A percentile compares a stretch with the other conserved stretches of the same genome.
These are phyloP conservation scores for Cerastis leucographa DNA, from an alignment of 2,888 invertebrate genomes.

Conservation along the genomic window DNA sequence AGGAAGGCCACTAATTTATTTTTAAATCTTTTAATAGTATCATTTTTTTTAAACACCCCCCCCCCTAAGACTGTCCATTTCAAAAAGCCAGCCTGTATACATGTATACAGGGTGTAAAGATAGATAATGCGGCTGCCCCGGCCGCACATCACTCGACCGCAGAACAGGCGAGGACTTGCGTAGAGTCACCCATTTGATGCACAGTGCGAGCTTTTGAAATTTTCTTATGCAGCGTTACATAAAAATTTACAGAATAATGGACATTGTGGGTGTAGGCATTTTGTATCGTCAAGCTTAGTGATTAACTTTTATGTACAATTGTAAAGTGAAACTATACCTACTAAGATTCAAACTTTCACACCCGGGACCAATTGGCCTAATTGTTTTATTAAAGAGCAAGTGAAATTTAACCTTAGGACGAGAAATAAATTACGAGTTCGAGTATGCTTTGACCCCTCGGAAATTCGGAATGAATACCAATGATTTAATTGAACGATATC, in stretches of 20 bases:
- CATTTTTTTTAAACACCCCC: too few species aligned
- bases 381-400: too few species aligned
- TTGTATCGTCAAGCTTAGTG: not conserved
- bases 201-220: not conserved
- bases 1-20: too few species aligned
- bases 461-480: not conserved
- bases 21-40: too few species aligned
- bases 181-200: too few species aligned
- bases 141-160: not conserved
- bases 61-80: too few species aligned
- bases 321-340: not conserved
- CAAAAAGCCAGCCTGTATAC: not conserved
- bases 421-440: not conserved
- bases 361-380: too few species aligned
- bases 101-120: not conserved
- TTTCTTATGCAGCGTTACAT: not conserved
- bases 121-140: not conserved
- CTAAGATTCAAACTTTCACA: not conserved
- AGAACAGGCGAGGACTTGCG: not conserved
- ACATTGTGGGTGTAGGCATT: not conserved
- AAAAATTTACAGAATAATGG: not conserved
- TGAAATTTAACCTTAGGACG: not conserved
- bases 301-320: not conserved
- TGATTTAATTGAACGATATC: not conserved
- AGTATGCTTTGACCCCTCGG: not conserved